phyloP scores from a whole-genome alignment of 2,113 vertebrate genomes.

The Rynchops niger region DNA sequence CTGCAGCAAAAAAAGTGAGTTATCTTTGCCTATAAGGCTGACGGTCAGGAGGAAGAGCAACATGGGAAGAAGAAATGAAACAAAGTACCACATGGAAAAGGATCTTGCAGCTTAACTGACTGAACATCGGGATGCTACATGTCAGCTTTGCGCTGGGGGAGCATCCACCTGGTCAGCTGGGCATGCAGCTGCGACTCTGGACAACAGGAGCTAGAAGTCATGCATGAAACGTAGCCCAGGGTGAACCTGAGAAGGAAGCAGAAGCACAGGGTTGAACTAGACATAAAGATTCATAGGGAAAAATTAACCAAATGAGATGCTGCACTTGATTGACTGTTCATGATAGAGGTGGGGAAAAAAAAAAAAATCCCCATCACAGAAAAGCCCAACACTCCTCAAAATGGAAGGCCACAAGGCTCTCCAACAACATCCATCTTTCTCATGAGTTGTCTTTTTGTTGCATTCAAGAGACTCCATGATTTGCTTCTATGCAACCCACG shows the following conservation, averaged over 20 bases:
- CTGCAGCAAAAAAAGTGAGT: neutral
- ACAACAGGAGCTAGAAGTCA: neutral
- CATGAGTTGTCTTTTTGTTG: neutral
- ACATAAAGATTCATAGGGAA: neutral
- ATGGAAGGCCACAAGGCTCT: fast-evolving
- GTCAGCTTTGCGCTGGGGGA: neutral
- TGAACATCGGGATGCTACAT: neutral
- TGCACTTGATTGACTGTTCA: neutral
- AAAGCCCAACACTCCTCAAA: neutral
- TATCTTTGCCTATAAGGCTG: neutral
- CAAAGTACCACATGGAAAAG: neutral
- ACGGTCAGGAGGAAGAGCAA: neutral
- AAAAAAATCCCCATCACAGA: neutral
- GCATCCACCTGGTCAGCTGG: neutral
- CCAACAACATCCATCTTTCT: neutral
- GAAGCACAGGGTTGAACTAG: neutral
- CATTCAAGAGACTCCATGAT: neutral
- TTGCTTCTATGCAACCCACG: neutral
- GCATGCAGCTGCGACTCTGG: neutral
- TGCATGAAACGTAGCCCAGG: neutral
- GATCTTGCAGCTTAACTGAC: neutral
- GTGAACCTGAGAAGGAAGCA: neutral
- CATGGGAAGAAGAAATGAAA: neutral
- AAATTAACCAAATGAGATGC: neutral
- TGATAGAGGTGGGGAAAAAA: neutral